Evolutionary conservation across 2,888 invertebrate genomes (phyloP), one percentile per base, ranked within the genome.

Genomic region (Sinopyrophorus schimmeli): DNA sequence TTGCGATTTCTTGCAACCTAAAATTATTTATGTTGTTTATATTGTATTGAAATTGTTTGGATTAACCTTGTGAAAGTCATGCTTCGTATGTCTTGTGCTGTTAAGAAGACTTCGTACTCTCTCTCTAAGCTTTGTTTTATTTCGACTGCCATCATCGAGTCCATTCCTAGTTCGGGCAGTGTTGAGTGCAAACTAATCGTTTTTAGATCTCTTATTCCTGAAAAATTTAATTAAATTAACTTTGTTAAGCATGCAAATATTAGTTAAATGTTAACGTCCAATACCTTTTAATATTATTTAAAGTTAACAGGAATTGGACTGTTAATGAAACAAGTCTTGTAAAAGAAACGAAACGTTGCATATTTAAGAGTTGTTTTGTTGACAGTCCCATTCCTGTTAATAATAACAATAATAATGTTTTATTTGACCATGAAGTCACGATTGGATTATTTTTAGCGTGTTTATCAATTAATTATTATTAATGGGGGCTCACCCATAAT

Each of bases 81-180:
- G 1, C 81, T 80, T 35, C 93, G 80, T 47, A 95, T 86, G 59
- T 95, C 93, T 66, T 91, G 89, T 3, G 92, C 86, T 0, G 91
- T 85, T 2, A 97, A 76, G 68, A 86, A 84, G 40, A 96, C 76
- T 66, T 95, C 93, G 67, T 87, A 94, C 68, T 93, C 91, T 61
- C 92, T 78, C 70, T 95, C 94, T 1, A 95, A 72, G 0, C 88
- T 87, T 73, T 95, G 94, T 62, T 95, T 95, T 59, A 98, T 92
- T 74, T 98, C 96, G 0, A 95, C 92, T 0, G 92, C 92, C 92
- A 94, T 96, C 78, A 97, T 84, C 1, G 96, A 96, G 75, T 98
- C 96, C 85, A 98, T 89, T 20, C 97, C 97, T 54, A 98, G 76
- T 69, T 97, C 96, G 1, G 92, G 89, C 1, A 98, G 76, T 0